phyloP scores from a whole-genome alignment of 37 sponge, comb jelly and placozoan species.

The Spongilla lacustris region DNA sequence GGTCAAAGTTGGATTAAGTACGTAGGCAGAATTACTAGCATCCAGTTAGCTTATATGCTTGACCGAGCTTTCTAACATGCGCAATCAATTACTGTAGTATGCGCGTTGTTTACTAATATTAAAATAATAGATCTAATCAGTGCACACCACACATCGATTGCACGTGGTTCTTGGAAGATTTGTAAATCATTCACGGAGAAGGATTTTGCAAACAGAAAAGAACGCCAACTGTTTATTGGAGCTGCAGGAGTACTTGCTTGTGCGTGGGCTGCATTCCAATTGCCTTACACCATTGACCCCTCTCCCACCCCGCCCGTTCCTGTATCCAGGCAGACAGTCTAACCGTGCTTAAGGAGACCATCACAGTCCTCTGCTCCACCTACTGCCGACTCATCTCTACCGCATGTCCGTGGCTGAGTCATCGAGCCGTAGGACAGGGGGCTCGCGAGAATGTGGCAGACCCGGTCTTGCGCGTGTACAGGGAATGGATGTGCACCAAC shows the following conservation, averaged over 20 bases:
- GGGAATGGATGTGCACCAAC: constrained; percentile 47
- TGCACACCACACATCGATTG: too few relatives aligned
- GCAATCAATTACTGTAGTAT: too few relatives aligned
- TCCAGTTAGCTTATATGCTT: too few relatives aligned
- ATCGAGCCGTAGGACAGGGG: not conserved
- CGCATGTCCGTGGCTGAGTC: constrained; percentile 32
- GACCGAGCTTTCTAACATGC: too few relatives aligned
- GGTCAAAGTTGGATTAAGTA: too few relatives aligned
- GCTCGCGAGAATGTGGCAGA: not conserved
- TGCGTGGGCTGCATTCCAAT: not conserved
- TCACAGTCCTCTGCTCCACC: constrained; percentile 5
- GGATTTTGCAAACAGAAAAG: constrained; percentile 29
- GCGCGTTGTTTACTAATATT: too few relatives aligned
- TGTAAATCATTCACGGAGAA: too few relatives aligned
- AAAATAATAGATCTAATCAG: too few relatives aligned
- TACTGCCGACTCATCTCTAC: constrained; percentile 24
- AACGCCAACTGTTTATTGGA: constrained; percentile 63
- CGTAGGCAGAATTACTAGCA: too few relatives aligned
- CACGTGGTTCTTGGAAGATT: too few relatives aligned
- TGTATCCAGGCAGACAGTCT: not conserved
- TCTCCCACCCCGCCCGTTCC: not conserved
- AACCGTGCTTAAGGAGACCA: constrained; percentile 18
- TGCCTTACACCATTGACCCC: too few relatives aligned
- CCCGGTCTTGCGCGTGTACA: not conserved
- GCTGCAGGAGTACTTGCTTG: constrained; percentile 50